Evolutionary conservation across 2,113 vertebrate species (phyloP), one percentile per base, ranked within the genome.

Genomic region (Aegotheles bennettii): DNA sequence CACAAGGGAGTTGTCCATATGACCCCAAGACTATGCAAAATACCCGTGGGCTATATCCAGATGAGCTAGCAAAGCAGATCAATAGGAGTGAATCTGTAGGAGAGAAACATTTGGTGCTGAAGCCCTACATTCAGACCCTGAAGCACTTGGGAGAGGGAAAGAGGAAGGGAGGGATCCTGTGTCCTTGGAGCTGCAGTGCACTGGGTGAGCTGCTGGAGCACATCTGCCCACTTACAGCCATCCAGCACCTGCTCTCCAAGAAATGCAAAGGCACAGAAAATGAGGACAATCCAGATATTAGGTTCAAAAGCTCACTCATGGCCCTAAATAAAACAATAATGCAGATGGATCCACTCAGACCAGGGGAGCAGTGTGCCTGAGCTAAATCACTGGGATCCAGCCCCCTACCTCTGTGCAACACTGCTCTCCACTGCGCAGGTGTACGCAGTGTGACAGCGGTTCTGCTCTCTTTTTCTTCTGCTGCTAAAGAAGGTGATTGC

Each of bases 401-500:
- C 17, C 20, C 42, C 42, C 19, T 25, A 4, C 9, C 24, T 40
- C 36, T 1, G 4, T 31, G 7, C 54, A 69, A 0, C 42, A 12
- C 17, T 0, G 0, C 38, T 59, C 35, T 40, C 10, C 51, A 2
- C 50, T 24, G 17, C 0, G 1, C 10, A 17, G 28, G 18, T 23
- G 15, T 6, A 48, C 28, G 45, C 0, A 0, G 10, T 3, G 9
- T n/a, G 29, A 42, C 35, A 68, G 28, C 8, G 10, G 20, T 56
- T 84, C 54, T 47, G n/a, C 36, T 77, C 45, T 38, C 35, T 53
- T 68, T 56, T 57, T 64, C 15, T 57, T 59, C 59, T 57, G 36
- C 53, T 78, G 4, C 18, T 54, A 50, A 33, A 59, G 51, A 47
- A 43, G 35, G 28, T 26, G 4, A 23, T 56, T 43, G 33, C 13